Evolutionary conservation across 2,797 vertebrate species (phyloP).

Genomic region (Acipenser ruthenus): DNA sequence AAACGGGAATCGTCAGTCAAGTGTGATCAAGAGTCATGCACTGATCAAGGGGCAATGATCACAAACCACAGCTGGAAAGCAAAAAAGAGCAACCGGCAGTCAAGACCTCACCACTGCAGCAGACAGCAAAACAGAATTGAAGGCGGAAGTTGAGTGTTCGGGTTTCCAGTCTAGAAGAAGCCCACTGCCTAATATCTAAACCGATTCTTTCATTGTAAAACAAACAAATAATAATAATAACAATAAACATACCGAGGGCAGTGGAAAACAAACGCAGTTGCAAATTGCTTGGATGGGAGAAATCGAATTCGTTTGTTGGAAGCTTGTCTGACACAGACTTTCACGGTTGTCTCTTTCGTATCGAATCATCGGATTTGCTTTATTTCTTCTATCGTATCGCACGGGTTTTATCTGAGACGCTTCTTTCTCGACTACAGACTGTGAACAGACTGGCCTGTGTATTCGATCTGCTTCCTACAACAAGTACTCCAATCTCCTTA

Average conservation of each 20-base stretch:
- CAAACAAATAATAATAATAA: neutral
- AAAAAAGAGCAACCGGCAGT: neutral
- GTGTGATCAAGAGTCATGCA: neutral
- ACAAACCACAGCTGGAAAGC: neutral
- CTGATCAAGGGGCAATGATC: neutral
- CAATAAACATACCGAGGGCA: neutral
- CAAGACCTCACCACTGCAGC: no score
- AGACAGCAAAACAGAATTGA: neutral
- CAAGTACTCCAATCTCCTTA: no score
- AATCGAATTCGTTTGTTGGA: no score
- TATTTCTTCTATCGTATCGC: no score
- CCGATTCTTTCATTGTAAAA: neutral
- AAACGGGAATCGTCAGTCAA: slow-evolving; percentile 4
- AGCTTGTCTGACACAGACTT: no score
- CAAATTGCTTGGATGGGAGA: neutral
- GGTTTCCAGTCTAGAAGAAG: neutral
- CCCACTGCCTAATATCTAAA: no score
- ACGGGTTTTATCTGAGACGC: no score
- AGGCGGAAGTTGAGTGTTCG: slow-evolving; percentile 16
- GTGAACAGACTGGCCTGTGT: no score
- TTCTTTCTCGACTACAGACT: no score
- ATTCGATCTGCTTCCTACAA: no score
- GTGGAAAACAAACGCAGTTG: neutral
- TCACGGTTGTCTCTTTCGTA: no score
- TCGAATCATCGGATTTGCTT: no score